Base-by-base conservation (phyloP, 2,113 vertebrate species). In the Paramormyrops kingsleyae region DNA sequence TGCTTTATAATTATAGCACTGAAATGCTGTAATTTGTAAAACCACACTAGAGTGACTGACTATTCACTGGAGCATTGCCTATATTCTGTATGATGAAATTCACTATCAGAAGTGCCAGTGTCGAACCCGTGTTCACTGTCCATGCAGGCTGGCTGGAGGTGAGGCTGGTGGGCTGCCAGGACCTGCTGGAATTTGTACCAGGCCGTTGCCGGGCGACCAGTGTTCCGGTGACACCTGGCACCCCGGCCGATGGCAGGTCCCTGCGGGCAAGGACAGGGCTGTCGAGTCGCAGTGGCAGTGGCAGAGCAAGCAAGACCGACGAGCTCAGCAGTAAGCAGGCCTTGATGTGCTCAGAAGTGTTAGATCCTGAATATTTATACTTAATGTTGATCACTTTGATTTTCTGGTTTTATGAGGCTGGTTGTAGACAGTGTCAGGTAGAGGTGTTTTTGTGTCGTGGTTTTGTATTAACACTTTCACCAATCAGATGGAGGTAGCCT, bases 111-210 rank as follows among this genome's bases (percentile, higher is more conserved):
- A 42, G 74, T 80, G 35, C 74, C 35, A 42, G 15, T 80, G 35
- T 42, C 35, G 2, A 74, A 19, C 74, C 31, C 15, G 35, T 15
- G 6, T 39, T 88, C 52, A 19, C 50, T 84, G 53, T 24, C 46
- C 44, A 47, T 50, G 17, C 80, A 86, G 90, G 87, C 53, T 53
- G 96, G 0, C 88, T 99, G 92, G 97, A 98, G 91, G 97, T 99
- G 15, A 96, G 92, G 88, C 91, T 99, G 90, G 95, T 97, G 94
- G 98, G 98, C 24, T 99, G 98, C 92, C 97, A 97, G 91, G 96
- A 97, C 89, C 94, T 98, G 4, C 44, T 99, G 94, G 96, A 96
- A 12, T 93, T 92, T 0, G 97, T 99, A 56, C 97, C 98, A 0
- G 97, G 97, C 6, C 97, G 97, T 1, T 94, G 96, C 56, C 95